Percentiles rank a stretch among this genome's conserved stretches.
Conservation (phyloP, 2,888 invertebrate species). For the Zhuqinia jingwanae region DNA sequence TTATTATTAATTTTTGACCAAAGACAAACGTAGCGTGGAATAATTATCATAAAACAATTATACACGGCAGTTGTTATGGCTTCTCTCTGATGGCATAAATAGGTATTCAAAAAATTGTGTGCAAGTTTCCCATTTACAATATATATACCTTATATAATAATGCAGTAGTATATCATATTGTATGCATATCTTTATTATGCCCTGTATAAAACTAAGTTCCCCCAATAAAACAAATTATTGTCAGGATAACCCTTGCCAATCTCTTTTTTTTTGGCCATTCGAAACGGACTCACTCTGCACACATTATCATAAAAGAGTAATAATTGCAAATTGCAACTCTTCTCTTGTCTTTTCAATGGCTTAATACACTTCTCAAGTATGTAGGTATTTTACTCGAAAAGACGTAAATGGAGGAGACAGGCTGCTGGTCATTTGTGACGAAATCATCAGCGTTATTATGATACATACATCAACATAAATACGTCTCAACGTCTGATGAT, state of each 20-base stretch:
- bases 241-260: slow-evolving; percentile 49
- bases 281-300: slow-evolving; percentile 55
- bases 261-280: slow-evolving; percentile 16
- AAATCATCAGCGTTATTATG: no score
- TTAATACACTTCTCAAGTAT: slow-evolving; percentile 49
- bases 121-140: slow-evolving; percentile 32
- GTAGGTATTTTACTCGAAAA: no score
- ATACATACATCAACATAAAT: no score
- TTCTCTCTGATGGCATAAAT: slow-evolving; percentile 35
- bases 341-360: slow-evolving; percentile 37
- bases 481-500: neutral
- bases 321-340: neutral
- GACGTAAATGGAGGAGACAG: slow-evolving; percentile 66
- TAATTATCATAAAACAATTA: slow-evolving; percentile 54
- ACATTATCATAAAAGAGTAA: neutral
- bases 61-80: slow-evolving; percentile 7
- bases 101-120: slow-evolving; percentile 12
- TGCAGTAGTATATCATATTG: no score
- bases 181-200: no score
- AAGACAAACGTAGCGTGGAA: slow-evolving; percentile 61
- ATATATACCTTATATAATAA: no score
- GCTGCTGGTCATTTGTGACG: slow-evolving; percentile 76
- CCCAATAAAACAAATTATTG: slow-evolving; percentile 11
- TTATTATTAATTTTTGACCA: slow-evolving; percentile 53
- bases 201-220: no score